A percentile compares a stretch with the other conserved stretches of the same genome.
Evolutionary conservation across 2,888 invertebrate species (phyloP).

Genomic region (Campoplex capitator): DNA sequence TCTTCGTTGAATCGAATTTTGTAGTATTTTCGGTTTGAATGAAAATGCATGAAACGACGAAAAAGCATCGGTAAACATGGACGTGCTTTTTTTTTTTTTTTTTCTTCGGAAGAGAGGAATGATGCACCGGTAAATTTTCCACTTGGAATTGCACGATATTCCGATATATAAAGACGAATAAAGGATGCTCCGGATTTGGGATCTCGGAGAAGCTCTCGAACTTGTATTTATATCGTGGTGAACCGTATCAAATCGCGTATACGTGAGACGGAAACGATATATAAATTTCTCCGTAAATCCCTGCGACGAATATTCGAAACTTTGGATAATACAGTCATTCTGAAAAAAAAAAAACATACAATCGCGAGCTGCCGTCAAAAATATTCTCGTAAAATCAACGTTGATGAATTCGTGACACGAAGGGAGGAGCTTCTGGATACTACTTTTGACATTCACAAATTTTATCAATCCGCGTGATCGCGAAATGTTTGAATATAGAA

Average conservation of each 20-base stretch:
- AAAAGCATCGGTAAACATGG: neutral
- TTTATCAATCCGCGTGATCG: neutral
- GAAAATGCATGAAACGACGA: neutral
- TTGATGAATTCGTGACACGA: neutral
- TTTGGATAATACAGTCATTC: constrained; percentile 74
- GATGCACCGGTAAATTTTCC: constrained; percentile 33
- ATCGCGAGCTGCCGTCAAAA: neutral
- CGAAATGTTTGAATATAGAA: neutral
- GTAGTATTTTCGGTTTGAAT: neutral
- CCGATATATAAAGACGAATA: constrained; percentile 47
- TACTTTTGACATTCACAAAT: too few relatives aligned
- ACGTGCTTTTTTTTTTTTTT: neutral
- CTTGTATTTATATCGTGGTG: constrained; percentile 80
- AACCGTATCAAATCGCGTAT: constrained; percentile 82
- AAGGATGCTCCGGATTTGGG: neutral
- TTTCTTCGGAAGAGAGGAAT: neutral
- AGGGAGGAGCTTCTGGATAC: too few relatives aligned
- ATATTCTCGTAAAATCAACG: neutral
- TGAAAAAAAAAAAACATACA: constrained; percentile 69
- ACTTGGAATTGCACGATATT: constrained; percentile 16
- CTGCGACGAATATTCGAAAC: constrained; percentile 45
- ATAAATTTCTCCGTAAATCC: constrained; percentile 68
- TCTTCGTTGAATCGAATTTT: neutral
- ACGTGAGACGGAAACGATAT: constrained; percentile 83
- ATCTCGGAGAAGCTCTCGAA: constrained; percentile 59